These are phyloP conservation scores for Thalassarche chlororhynchos DNA, from an alignment of 2,113 vertebrate species.

Conservation along the genomic window DNA sequence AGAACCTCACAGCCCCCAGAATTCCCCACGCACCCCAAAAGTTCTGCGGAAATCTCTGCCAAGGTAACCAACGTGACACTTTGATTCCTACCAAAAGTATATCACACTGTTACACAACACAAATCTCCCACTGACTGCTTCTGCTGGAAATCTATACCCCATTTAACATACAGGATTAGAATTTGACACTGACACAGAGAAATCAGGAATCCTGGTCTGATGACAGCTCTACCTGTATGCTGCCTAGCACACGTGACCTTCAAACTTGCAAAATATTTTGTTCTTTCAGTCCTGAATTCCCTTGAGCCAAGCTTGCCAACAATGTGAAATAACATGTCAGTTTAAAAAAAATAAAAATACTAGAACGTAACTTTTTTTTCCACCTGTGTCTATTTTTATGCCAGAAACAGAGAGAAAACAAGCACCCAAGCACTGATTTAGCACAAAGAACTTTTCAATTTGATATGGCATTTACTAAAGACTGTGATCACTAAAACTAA, in stretches of 20 bases:
- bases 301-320: not conserved
- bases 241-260: not conserved
- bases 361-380: not conserved
- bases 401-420: not conserved
- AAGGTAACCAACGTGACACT: not conserved
- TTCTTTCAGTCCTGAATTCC: not conserved
- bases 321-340: not conserved
- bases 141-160: not conserved
- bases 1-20: not conserved
- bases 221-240: not conserved
- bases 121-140: not conserved
- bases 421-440: not conserved
- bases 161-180: not conserved
- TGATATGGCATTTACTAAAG: not conserved
- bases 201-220: not conserved
- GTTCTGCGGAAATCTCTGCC: not conserved
- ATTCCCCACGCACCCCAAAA: not conserved
- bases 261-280: not conserved
- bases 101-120: not conserved
- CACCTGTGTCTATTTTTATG: not conserved
- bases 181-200: not conserved
- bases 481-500: not conserved
- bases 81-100: not conserved
- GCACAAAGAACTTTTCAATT: not conserved
- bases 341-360: not conserved